Evolutionary conservation across 1,140 invertebrate species (phyloP).

Genomic region (Pristionchus pacificus): DNA sequence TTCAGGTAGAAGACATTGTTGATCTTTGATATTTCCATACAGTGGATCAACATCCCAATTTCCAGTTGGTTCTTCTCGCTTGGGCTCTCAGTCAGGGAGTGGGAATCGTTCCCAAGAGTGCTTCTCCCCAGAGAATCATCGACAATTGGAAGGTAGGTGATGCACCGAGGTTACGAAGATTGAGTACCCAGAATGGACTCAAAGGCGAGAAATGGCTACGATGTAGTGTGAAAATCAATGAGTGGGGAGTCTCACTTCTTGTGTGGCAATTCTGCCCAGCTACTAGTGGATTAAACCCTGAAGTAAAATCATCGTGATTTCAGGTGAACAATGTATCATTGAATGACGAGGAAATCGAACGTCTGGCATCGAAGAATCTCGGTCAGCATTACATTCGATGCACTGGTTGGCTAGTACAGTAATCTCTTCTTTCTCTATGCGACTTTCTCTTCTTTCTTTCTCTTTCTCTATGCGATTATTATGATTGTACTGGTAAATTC

Average conservation of each 20-base stretch:
- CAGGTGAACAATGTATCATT: background rate
- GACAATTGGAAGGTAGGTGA: conserved; percentile 44
- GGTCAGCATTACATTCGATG: conserved; percentile 26
- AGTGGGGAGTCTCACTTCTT: too few species aligned
- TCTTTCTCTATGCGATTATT: background rate
- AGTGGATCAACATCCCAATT: background rate
- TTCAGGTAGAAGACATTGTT: conserved; percentile 14
- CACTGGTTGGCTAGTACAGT: conserved; percentile 21
- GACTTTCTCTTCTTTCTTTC: background rate
- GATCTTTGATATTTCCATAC: background rate
- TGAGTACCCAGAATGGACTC: too few species aligned
- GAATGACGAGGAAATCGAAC: conserved; percentile 9
- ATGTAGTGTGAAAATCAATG: too few species aligned
- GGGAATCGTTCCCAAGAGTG: conserved; percentile 53
- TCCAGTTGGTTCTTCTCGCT: conserved; percentile 44
- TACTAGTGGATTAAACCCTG: too few species aligned
- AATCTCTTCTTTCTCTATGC: background rate
- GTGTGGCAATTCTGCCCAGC: too few species aligned
- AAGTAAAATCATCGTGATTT: too few species aligned
- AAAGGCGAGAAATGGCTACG: too few species aligned
- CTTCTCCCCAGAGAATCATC: conserved; percentile 40
- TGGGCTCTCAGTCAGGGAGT: conserved; percentile 44
- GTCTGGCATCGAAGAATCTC: conserved; percentile 4
- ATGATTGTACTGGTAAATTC: background rate
- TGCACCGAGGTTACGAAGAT: too few species aligned